Conservation (phyloP, 1,140 invertebrate species). For the Lamellibrachia luymesi region DNA sequence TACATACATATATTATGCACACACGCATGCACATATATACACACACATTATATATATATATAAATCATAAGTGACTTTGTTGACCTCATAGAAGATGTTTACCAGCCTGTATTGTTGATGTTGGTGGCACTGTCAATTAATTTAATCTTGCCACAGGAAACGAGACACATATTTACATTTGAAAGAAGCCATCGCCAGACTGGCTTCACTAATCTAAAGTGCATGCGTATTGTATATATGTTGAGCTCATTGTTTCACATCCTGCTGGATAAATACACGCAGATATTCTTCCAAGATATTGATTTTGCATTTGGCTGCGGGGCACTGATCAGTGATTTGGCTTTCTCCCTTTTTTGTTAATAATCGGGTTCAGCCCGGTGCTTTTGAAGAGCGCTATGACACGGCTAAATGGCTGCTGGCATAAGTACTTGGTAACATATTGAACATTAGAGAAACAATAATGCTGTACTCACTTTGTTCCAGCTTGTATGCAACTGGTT, state of each 20-base stretch:
- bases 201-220: background rate
- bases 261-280: background rate
- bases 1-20: too few species aligned
- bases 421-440: background rate
- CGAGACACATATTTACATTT: background rate
- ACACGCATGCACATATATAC: too few species aligned
- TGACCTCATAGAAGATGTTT: background rate
- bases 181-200: background rate
- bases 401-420: background rate
- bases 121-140: background rate
- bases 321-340: background rate
- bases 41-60: background rate
- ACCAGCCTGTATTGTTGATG: background rate
- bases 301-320: background rate
- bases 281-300: constrained; percentile 5
- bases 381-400: background rate
- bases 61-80: background rate
- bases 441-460: background rate
- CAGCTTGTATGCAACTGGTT: background rate
- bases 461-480: background rate
- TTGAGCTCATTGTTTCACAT: background rate
- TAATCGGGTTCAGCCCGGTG: background rate
- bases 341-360: background rate
- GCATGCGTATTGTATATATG: background rate
- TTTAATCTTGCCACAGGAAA: background rate